Evolutionary conservation across 2,888 invertebrate genomes (phyloP).

Genomic region (Venusia cambrica): DNA sequence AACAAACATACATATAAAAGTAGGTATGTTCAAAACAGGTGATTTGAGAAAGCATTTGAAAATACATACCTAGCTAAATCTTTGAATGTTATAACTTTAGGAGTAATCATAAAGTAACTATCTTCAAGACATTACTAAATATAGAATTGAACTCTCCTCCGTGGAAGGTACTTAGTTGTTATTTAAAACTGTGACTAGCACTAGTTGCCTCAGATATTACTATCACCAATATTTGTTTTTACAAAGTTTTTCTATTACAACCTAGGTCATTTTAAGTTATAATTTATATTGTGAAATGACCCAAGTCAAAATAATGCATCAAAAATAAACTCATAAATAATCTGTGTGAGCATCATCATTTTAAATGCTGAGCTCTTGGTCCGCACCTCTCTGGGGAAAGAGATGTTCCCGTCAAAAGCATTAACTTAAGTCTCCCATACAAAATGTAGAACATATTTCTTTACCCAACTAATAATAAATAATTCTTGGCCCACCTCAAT

Average conservation of each 20-base stretch:
- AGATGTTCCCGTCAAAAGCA: too few species aligned
- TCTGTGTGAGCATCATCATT: too few species aligned
- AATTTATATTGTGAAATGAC: too few species aligned
- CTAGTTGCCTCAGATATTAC: slow-evolving; percentile 8
- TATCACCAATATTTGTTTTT: slow-evolving; percentile 10
- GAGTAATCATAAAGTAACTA: slow-evolving; percentile 13
- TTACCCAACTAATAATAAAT: too few species aligned
- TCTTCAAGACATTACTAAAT: slow-evolving; percentile 11
- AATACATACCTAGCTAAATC: slow-evolving; percentile 1
- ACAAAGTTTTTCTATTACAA: slow-evolving; percentile 1
- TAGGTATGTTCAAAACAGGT: slow-evolving; percentile 7
- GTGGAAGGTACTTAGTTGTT: slow-evolving; percentile 12
- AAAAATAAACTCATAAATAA: too few species aligned
- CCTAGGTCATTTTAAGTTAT: slow-evolving; percentile 1
- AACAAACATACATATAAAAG: too few species aligned
- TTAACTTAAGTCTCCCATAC: too few species aligned
- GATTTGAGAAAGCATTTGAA: slow-evolving; percentile 4
- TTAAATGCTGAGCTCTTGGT: too few species aligned
- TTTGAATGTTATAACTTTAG: not conserved
- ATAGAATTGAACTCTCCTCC: slow-evolving; percentile 5
- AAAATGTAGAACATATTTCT: too few species aligned
- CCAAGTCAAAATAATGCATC: too few species aligned
- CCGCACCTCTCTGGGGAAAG: too few species aligned
- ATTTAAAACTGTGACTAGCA: slow-evolving; percentile 18
- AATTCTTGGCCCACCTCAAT: too few species aligned